Conservation (phyloP, 2,113 vertebrate genomes). For the Himantopus leucocephalus region DNA sequence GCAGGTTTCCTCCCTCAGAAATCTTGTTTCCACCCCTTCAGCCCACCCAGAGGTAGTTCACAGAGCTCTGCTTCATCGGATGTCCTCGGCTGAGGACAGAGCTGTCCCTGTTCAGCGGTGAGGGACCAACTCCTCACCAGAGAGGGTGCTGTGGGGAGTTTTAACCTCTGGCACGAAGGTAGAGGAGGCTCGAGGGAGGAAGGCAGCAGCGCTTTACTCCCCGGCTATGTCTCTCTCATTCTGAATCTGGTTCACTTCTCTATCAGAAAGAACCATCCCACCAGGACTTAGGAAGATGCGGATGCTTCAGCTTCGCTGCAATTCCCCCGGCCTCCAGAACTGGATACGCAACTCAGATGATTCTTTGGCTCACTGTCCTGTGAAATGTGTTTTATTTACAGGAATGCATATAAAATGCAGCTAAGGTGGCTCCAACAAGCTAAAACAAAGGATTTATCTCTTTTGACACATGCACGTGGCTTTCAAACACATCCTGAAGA, state of each 20-base stretch:
- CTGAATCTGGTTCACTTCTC: neutral
- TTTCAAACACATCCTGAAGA: neutral
- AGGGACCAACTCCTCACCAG: neutral
- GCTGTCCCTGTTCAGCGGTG: neutral
- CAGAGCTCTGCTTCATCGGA: neutral
- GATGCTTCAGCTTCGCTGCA: neutral
- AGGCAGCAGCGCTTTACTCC: neutral
- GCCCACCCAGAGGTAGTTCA: neutral
- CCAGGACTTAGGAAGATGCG: neutral
- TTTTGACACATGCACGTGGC: neutral
- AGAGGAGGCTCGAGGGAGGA: neutral
- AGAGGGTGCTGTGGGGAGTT: neutral
- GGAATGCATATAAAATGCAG: neutral
- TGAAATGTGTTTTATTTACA: neutral
- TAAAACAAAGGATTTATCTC: neutral
- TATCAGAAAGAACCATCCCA: slow-evolving; percentile 4
- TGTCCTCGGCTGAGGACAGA: accelerated
- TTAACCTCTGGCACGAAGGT: accelerated
- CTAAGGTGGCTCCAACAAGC: neutral
- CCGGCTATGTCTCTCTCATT: neutral
- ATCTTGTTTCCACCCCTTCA: neutral
- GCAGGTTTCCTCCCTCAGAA: neutral
- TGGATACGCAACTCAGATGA: neutral
- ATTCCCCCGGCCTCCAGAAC: neutral
- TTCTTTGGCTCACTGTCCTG: neutral